These are phyloP conservation scores for Malurus elegans DNA, from an alignment of 2,113 vertebrate genomes.

Conservation along the genomic window DNA sequence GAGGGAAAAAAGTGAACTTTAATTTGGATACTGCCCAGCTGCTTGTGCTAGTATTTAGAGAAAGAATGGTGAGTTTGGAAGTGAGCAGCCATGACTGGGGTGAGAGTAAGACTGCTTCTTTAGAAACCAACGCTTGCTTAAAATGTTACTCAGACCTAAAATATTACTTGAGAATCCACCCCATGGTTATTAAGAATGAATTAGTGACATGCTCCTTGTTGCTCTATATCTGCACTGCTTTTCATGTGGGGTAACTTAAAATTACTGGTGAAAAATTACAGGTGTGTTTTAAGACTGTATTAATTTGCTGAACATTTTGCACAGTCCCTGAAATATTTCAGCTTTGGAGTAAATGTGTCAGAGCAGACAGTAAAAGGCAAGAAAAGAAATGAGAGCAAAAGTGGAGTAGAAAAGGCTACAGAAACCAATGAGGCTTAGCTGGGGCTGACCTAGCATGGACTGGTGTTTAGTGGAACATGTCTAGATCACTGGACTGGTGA, in stretches of 20 bases:
- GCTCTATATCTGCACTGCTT: neutral
- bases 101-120: neutral
- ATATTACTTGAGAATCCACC: neutral
- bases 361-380: neutral
- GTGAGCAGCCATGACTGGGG: neutral
- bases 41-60: neutral
- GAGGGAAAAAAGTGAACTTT: neutral
- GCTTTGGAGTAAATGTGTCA: neutral
- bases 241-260: neutral
- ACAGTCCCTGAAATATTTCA: neutral
- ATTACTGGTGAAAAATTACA: neutral
- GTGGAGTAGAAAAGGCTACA: neutral
- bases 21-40: neutral
- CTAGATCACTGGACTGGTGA: neutral
- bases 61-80: neutral
- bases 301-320: neutral
- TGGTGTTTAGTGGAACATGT: neutral
- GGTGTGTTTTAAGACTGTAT: neutral
- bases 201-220: neutral
- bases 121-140: neutral
- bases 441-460: neutral
- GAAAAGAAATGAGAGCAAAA: neutral
- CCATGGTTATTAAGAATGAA: neutral
- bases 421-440: neutral
- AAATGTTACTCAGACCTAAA: neutral